Evolutionary conservation across 2,888 invertebrate genomes (phyloP), one percentile per base, ranked within the genome.

Genomic region (Lasioglossum villosulum): DNA sequence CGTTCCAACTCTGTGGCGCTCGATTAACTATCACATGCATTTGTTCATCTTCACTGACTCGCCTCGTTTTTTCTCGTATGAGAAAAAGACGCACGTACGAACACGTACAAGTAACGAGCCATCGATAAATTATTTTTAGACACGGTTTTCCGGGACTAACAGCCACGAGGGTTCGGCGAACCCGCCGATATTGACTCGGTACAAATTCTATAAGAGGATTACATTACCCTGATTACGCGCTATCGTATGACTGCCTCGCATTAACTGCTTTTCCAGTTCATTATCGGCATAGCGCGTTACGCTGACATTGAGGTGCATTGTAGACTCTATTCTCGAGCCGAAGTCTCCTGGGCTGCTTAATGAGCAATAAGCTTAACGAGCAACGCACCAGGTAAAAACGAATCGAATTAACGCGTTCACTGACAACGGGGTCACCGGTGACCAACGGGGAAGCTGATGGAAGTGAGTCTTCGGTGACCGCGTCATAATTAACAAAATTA

Each of bases 241-340:
- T 80, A 71, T 78, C 77, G 34, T 52, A 37, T 12, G 37, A 74
- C 59, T 68, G n/a, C 71, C 42, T 72, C 70, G 37, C 71, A 68
- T 86, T 75, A 75, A 27, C 86, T 77, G 74, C 66, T 76, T 59
- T 86, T 45, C 42, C 59, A 16, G 81, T 81, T 86, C 81, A 78
- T 86, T 81, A 86, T 75, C 78, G 68, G 42, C 81, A 39, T 48
- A 56, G 72, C 78, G 63, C 78, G 85, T 86, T 78, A 78, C 34
- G 52, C 42, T 78, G 78, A 85, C 78, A 85, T 84, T 86, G 71
- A 77, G 45, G 34, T 48, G 42, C 52, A 78, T 78, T 63, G 16
- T 74, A 63, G 48, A 4, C n/a, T 39, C 68, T 75, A 76, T 85
- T 68, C 72, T 52, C 73, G 70, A 23, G 23, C 72, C 42, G 19